A percentile compares a stretch with the other conserved stretches of the same genome.
Conservation (phyloP, 2,113 vertebrate species). For the Laticauda laticaudata region DNA sequence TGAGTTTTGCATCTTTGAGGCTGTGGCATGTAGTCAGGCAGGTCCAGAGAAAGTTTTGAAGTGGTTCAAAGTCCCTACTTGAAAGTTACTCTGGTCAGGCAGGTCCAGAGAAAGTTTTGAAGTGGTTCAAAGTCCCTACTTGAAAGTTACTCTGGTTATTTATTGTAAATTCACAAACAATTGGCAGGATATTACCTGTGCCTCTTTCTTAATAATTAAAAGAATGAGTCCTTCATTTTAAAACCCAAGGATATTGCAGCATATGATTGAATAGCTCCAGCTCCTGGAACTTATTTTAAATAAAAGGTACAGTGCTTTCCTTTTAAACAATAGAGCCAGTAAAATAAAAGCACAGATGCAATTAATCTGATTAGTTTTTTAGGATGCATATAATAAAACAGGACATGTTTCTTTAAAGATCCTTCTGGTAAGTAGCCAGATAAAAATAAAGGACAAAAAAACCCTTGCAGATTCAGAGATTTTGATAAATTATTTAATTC, state of each 20-base stretch:
- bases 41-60: not conserved
- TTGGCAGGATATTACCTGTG: not conserved
- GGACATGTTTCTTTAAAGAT: not conserved
- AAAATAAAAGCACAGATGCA: not conserved
- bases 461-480: not conserved
- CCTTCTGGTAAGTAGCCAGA: not conserved
- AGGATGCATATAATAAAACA: not conserved
- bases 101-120: not conserved
- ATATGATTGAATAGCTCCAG: not conserved
- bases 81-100: not conserved
- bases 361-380: not conserved
- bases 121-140: not conserved
- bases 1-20: not conserved
- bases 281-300: not conserved
- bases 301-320: not conserved
- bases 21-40: not conserved
- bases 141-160: not conserved
- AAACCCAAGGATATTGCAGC: not conserved
- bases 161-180: not conserved
- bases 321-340: not conserved
- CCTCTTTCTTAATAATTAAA: not conserved
- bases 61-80: not conserved
- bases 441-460: not conserved
- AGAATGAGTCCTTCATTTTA: not conserved
- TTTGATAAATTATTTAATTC: not conserved